Conservation (phyloP, 2,113 vertebrate species). For the Emberiza fucata region DNA sequence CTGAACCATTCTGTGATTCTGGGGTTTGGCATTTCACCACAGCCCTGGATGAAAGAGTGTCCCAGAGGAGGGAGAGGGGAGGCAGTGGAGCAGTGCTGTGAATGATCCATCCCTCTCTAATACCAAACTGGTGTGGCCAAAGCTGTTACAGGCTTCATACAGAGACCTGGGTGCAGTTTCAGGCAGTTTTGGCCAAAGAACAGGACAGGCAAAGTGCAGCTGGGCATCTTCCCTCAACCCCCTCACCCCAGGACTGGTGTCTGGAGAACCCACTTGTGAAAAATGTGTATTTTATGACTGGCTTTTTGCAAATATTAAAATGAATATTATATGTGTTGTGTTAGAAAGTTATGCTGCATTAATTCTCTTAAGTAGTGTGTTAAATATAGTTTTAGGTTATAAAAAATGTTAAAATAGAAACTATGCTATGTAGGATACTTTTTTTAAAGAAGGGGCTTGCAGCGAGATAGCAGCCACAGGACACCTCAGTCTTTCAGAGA, state of each 20-base stretch:
- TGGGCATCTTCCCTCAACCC: background rate
- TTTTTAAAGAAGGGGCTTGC: too few relatives aligned
- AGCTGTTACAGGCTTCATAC: background rate
- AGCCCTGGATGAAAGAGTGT: accelerated
- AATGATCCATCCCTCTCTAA: background rate
- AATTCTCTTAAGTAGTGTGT: too few relatives aligned
- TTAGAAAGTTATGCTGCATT: too few relatives aligned
- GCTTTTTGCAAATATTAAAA: too few relatives aligned
- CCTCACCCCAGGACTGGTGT: background rate
- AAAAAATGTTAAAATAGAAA: too few relatives aligned
- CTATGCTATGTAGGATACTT: too few relatives aligned
- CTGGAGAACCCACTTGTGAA: background rate
- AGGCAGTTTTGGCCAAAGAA: background rate
- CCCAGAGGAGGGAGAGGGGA: background rate
- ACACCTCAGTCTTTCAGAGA: too few relatives aligned
- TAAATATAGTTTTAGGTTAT: too few relatives aligned
- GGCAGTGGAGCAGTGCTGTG: background rate
- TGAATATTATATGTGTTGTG: too few relatives aligned
- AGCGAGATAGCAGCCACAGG: too few relatives aligned
- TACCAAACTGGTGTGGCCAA: background rate
- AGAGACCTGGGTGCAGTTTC: accelerated
- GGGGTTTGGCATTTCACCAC: accelerated
- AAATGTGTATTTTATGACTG: too few relatives aligned
- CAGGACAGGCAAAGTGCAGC: background rate
- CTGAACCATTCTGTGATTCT: background rate